Evolutionary conservation across 2,797 vertebrate genomes (phyloP), one percentile per base, ranked within the genome.

Genomic region (Melanotaenia boesemani): DNA sequence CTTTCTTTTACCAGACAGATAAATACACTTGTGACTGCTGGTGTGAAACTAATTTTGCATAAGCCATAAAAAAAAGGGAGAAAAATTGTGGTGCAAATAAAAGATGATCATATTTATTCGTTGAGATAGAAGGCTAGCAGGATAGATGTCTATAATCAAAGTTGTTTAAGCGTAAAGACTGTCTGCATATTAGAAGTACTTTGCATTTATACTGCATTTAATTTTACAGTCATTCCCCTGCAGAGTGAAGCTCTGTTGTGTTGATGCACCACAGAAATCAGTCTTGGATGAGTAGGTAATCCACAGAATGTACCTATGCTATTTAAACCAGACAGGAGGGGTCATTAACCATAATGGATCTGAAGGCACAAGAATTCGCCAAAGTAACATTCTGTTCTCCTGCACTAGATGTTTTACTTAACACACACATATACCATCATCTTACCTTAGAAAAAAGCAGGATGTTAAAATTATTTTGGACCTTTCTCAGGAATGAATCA

Each of bases 321-420:
- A 93, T 96, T 97, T 96, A 93, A 96, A 94, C 95, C 96, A 96
- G 95, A 95, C 96, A 95, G 95, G 95, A 98, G 84, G 96, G 95
- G 91, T 97, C 96, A 97, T 98, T 97, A 97, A 96, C 95, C 94
- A 94, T 96, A 96, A 97, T 95, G 95, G 96, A 95, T 93, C 93
- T 88, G 91, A 95, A 94, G 94, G 94, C 95, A 94, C 92, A 88
- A 85, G 76, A 80, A 83, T 75, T 66, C 79, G 73, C 79, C 56
- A 69, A 37, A 52, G 81, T 71, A 75, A 72, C 86, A 81, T 65
- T 82, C 57, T 63, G 69, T 67, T 69, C 56, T 83, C 60, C 5
- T 28, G 57, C 22, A 76, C 48, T 70, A 79, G 48, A 85, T 75
- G 69, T 81, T 79, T 63, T 41, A 77, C 73, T 76, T 39, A 50